A percentile compares a stretch with the other conserved stretches of the same genome.
Evolutionary conservation across 1,140 invertebrate species (phyloP).

Genomic region (Anadara kagoshimensis): DNA sequence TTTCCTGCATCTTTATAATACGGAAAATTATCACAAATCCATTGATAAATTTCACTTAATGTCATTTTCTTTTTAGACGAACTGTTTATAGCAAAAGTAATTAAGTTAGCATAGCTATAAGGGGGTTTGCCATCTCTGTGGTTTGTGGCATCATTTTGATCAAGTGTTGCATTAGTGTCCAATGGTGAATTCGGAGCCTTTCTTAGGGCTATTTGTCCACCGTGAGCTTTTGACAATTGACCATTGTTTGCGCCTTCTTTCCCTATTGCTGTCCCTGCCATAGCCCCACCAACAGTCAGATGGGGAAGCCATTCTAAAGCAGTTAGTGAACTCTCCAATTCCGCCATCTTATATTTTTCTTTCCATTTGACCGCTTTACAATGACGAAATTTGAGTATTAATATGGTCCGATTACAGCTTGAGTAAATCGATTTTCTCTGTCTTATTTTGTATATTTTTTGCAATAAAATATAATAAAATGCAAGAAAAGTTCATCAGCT

Average conservation of each 20-base stretch:
- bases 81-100: constrained; percentile 83
- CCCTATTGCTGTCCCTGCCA: constrained; percentile 59
- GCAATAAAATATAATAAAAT: neutral
- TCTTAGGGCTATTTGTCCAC: constrained; percentile 62
- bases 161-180: constrained; percentile 63
- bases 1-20: constrained; percentile 82
- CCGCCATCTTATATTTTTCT: constrained; percentile 70
- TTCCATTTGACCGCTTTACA: constrained; percentile 42
- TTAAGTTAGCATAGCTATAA: constrained; percentile 83
- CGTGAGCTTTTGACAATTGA: constrained; percentile 47
- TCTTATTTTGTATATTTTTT: neutral
- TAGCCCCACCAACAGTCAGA: constrained; percentile 73
- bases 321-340: constrained; percentile 76
- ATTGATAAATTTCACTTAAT: constrained; percentile 76
- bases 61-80: constrained; percentile 77
- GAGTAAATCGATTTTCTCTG: constrained; percentile 9
- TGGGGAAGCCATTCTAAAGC: constrained; percentile 78
- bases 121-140: constrained; percentile 77
- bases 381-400: constrained; percentile 40
- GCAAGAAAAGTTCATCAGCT: neutral
- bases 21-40: constrained; percentile 76
- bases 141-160: constrained; percentile 56
- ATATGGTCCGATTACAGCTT: constrained; percentile 18
- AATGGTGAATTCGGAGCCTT: constrained; percentile 65
- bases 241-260: constrained; percentile 55